These are phyloP conservation scores for Drosophila ohnishii DNA, from an alignment of 1,140 invertebrate genomes.

Conservation along the genomic window DNA sequence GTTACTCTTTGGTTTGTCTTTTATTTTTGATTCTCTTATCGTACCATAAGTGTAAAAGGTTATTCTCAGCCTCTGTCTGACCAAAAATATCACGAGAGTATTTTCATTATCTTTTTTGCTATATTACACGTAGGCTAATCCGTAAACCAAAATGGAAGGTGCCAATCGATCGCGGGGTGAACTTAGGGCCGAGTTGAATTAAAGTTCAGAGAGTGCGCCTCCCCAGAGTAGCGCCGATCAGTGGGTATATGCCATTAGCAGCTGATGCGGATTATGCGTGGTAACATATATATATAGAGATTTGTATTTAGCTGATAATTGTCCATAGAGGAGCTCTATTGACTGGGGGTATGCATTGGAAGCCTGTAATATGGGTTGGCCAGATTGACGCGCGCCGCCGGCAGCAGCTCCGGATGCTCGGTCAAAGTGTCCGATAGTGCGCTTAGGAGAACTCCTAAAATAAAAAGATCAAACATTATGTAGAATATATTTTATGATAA, in stretches of 20 bases:
- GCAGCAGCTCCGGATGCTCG: constrained; percentile 87
- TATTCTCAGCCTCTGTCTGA: constrained; percentile 29
- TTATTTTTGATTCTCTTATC: constrained; percentile 39
- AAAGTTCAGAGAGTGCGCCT: constrained; percentile 69
- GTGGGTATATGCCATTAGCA: constrained; percentile 46
- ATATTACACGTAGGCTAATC: constrained; percentile 62
- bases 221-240: constrained; percentile 51
- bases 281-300: constrained; percentile 50
- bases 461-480: not conserved
- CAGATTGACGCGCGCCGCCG: constrained; percentile 82
- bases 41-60: constrained; percentile 50
- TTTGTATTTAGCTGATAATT: constrained; percentile 55
- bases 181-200: constrained; percentile 37
- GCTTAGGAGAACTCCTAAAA: constrained; percentile 87
- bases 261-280: constrained; percentile 62
- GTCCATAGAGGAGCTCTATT: constrained; percentile 35
- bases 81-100: constrained; percentile 73
- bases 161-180: constrained; percentile 39
- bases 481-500: not conserved
- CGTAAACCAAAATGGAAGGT: constrained; percentile 36
- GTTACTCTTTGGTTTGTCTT: constrained; percentile 19
- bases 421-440: constrained; percentile 88
- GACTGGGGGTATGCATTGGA: constrained; percentile 68
- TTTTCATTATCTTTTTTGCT: constrained; percentile 41
- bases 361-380: constrained; percentile 73